Conservation (phyloP, 2,888 invertebrate species). For the Platerodrilus igneus region DNA sequence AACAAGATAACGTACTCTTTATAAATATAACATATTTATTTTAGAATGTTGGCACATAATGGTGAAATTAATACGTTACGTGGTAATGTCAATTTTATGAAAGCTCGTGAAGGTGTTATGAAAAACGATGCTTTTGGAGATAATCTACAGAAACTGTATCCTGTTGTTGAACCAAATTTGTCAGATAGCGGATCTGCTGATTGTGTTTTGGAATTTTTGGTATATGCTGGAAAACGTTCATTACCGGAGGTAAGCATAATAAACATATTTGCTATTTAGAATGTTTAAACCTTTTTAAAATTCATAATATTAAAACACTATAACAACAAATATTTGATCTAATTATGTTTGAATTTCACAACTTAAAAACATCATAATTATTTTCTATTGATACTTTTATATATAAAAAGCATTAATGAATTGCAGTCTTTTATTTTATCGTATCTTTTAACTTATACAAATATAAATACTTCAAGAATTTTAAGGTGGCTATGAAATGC, state of each 20-base stretch:
- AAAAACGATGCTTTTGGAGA: constrained; percentile 78
- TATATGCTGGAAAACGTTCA: constrained; percentile 85
- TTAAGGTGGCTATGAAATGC: too few species aligned
- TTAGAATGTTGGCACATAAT: constrained; percentile 88
- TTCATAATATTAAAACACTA: constrained; percentile 6
- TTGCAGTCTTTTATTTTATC: too few species aligned
- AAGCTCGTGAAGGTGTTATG: constrained; percentile 98
- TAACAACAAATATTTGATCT: too few species aligned
- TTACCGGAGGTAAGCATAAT: constrained; percentile 71
- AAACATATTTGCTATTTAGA: too few species aligned
- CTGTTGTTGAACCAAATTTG: constrained; percentile 94
- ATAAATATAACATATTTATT: too few species aligned
- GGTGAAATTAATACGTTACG: constrained; percentile 99
- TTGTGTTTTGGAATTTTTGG: constrained; percentile 95
- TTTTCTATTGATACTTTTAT: too few species aligned
- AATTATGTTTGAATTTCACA: too few species aligned
- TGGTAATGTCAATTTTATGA: constrained; percentile 98
- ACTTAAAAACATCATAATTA: too few species aligned
- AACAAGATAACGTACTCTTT: not conserved
- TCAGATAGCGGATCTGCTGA: constrained; percentile 98
- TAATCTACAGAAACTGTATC: constrained; percentile 83
- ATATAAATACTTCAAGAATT: too few species aligned
- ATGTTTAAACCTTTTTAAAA: not conserved
- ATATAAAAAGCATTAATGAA: too few species aligned
- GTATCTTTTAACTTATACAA: too few species aligned